A percentile compares a stretch with the other conserved stretches of the same genome.
Evolutionary conservation across 37 sponge, comb jelly and placozoan species (phyloP).

Genomic region (Ephydatia muelleri): DNA sequence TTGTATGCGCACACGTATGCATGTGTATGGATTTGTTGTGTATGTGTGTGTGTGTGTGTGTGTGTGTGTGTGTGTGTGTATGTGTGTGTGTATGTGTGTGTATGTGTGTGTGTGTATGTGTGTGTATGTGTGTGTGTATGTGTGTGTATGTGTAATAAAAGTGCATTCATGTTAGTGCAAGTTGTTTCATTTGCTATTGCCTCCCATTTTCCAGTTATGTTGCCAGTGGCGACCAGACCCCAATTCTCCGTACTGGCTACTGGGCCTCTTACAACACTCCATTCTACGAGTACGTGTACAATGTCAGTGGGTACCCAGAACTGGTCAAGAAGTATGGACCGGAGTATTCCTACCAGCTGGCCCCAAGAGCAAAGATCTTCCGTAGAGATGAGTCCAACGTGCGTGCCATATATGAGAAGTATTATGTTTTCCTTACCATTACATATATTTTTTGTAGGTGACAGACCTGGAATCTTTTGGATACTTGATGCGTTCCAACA

Average conservation of each 20-base stretch:
- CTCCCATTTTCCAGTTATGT: constrained; percentile 17
- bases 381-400: constrained; percentile 62
- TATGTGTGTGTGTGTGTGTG: too few species aligned
- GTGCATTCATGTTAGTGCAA: too few species aligned
- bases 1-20: too few species aligned
- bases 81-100: too few species aligned
- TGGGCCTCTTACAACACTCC: constrained; percentile 81
- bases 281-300: constrained; percentile 65
- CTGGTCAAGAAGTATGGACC: constrained; percentile 39
- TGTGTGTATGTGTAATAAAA: too few species aligned
- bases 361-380: constrained; percentile 74
- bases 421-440: too few species aligned
- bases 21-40: too few species aligned
- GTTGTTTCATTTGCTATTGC: too few species aligned
- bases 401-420: too few species aligned
- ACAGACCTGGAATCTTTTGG: constrained; percentile 34
- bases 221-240: constrained; percentile 54
- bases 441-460: constrained; percentile 15
- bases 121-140: too few species aligned
- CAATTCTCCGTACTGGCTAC: constrained; percentile 62
- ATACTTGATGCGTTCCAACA: constrained; percentile 61
- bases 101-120: too few species aligned
- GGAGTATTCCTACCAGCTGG: constrained; percentile 34
- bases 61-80: too few species aligned
- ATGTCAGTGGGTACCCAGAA: constrained; percentile 47